Percentiles rank a stretch among this genome's conserved stretches.
These are phyloP conservation scores for Panthera uncia DNA, from an alignment of 2,113 vertebrate species.

Conservation along the genomic window DNA sequence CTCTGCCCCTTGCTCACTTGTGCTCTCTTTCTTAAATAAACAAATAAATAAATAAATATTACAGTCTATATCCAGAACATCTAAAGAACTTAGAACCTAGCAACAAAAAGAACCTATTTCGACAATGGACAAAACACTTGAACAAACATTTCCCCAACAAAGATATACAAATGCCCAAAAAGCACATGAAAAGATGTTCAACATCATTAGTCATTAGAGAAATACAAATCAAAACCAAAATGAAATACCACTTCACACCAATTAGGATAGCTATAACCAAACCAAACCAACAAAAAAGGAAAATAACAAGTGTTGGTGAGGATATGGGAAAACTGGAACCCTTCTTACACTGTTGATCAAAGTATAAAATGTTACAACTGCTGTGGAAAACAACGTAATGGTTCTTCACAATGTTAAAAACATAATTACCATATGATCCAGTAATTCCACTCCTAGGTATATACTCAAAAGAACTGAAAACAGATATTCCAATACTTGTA, in stretches of 20 bases:
- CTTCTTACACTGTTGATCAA: not conserved
- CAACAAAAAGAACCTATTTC: not conserved
- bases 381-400: not conserved
- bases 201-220: not conserved
- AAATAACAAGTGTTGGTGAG: not conserved
- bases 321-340: not conserved
- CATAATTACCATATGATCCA: not conserved
- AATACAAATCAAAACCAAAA: slow-evolving; percentile 3
- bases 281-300: not conserved
- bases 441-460: not conserved
- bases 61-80: not conserved
- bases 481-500: not conserved
- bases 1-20: too few relatives aligned
- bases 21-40: not conserved
- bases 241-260: not conserved
- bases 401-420: not conserved
- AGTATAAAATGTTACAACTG: not conserved
- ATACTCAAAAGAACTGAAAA: not conserved
- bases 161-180: not conserved
- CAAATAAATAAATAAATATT: not conserved
- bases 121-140: not conserved
- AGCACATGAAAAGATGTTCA: not conserved
- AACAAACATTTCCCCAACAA: not conserved
- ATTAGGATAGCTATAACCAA: not conserved
- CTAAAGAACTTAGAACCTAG: not conserved